Conservation (phyloP, 2,888 invertebrate genomes). For the Lacanobia oleracea region DNA sequence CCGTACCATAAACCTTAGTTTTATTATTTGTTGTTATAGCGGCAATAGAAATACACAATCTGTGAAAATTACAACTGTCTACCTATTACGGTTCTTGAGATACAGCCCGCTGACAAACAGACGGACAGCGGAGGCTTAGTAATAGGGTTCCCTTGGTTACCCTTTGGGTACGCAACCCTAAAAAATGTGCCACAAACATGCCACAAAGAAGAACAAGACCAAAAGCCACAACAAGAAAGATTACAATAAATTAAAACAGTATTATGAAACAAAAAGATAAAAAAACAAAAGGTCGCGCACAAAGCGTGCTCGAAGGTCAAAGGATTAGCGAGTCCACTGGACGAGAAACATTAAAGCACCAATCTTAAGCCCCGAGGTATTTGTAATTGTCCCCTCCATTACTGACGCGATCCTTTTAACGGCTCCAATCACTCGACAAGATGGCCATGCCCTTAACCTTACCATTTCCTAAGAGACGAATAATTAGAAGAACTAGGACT, state of each 20-base stretch:
- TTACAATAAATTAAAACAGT: slow-evolving; percentile 18
- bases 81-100: too few relatives aligned
- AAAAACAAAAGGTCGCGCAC: slow-evolving; percentile 19
- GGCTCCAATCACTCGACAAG: slow-evolving; percentile 51
- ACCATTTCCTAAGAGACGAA: slow-evolving; percentile 37
- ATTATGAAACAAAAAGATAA: slow-evolving; percentile 15
- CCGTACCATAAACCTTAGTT: too few relatives aligned
- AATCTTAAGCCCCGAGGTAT: slow-evolving; percentile 33
- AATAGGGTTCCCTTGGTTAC: too few relatives aligned
- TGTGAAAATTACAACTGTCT: too few relatives aligned
- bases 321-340: slow-evolving; percentile 38
- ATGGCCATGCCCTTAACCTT: slow-evolving; percentile 59
- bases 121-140: too few relatives aligned
- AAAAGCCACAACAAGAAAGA: background rate
- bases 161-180: too few relatives aligned
- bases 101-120: too few relatives aligned
- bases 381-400: slow-evolving; percentile 52
- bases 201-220: background rate
- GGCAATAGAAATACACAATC: too few relatives aligned
- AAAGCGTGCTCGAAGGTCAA: slow-evolving; percentile 38
- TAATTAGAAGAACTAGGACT: slow-evolving; percentile 43
- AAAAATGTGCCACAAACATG: too few relatives aligned
- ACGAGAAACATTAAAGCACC: slow-evolving; percentile 23
- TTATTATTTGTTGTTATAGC: too few relatives aligned
- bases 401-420: slow-evolving; percentile 39